Percentiles rank a stretch among this genome's conserved stretches.
These are phyloP conservation scores for Chloropsis cyanopogon DNA, from an alignment of 2,113 vertebrate species.

Conservation along the genomic window DNA sequence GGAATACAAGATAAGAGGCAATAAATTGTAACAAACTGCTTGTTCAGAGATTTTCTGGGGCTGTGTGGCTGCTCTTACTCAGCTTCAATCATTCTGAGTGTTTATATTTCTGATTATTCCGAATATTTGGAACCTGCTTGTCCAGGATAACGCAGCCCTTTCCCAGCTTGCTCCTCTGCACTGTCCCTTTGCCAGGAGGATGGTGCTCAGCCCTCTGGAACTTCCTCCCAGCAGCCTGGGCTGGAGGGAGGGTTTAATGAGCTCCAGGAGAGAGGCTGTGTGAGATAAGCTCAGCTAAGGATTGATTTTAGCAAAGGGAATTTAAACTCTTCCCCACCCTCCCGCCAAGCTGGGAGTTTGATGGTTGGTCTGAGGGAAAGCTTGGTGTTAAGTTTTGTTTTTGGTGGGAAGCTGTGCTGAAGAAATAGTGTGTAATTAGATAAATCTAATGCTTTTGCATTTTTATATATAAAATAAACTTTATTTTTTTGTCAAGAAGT, in stretches of 20 bases:
- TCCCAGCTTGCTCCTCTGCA: not conserved
- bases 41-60: not conserved
- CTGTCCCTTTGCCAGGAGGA: not conserved
- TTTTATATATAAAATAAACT: not conserved
- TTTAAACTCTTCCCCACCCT: not conserved
- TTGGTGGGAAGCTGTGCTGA: not conserved
- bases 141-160: not conserved
- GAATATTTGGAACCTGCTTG: not conserved
- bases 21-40: not conserved
- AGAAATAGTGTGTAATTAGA: not conserved
- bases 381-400: not conserved
- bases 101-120: not conserved
- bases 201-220: not conserved
- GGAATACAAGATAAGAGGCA: not conserved
- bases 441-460: not conserved
- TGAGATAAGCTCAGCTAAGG: not conserved
- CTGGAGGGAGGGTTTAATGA: not conserved
- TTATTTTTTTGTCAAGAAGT: not conserved
- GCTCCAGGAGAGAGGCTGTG: not conserved
- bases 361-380: not conserved
- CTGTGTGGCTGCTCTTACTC: not conserved
- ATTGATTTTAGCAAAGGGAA: not conserved
- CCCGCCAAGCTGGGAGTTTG: not conserved
- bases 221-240: not conserved
- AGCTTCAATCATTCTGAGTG: not conserved